Evolutionary conservation across 2,113 vertebrate species (phyloP), one percentile per base, ranked within the genome.

Genomic region (Hirundichthys speculiger): DNA sequence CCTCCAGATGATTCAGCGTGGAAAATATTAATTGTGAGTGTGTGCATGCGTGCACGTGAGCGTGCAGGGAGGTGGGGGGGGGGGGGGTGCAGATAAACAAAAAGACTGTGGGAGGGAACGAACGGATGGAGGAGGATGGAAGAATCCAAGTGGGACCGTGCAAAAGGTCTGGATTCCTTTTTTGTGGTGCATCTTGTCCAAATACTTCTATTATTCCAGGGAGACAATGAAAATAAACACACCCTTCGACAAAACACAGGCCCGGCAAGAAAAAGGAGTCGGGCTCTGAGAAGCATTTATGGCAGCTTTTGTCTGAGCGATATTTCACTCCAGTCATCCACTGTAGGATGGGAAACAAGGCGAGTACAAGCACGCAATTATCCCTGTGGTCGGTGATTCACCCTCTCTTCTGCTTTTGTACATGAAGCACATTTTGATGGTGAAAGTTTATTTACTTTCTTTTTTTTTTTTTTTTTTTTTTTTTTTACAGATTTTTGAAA

Each of bases 61-160:
- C 16, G 25, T 27, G 34, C 18, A 22, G 6, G 25, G 20, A 25
- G 46, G 20, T n/a, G 6, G 6, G 39, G 43, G 16, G 71, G 14
- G 49, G 4, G 21, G 18, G 55, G 10, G 49, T 30, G 27, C 7
- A 69, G 18, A 64, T 10, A 77, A 53, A 75, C 25, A 80, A 60
- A 67, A 71, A 64, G n/a, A 40, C 19, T 42, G 80, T 80, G 57
- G 74, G 82, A 78, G 69, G 60, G 41, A 51, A 68, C 48, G 52
- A 76, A 74, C 74, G 60, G 69, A 81, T 55, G 34, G 45, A 22
- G 78, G 70, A 77, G 80, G 80, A 86, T 84, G 80, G 25, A 49
- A 61, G 70, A 80, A 82, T 82, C 77, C 74, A 77, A 64, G 75
- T 80, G 85, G 73, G 70, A 73, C 43, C 5, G 30, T 43, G 69